Percentiles rank a stretch among this genome's conserved stretches.
phyloP scores from a whole-genome alignment of 2,888 invertebrate species.

The Abrostola triplasia region DNA sequence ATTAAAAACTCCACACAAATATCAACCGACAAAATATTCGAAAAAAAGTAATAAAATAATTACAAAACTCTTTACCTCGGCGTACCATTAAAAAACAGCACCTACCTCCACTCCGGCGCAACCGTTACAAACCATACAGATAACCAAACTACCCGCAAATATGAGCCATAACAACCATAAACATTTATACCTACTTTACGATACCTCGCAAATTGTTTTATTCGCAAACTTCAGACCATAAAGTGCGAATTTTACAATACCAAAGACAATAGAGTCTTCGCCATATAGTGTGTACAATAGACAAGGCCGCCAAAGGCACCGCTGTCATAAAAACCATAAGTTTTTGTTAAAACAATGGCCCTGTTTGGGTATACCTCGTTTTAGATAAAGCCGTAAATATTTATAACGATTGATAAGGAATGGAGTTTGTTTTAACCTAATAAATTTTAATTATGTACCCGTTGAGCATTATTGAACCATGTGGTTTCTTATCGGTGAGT shows the following conservation, averaged over 20 bases:
- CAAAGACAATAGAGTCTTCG: slow-evolving; percentile 43
- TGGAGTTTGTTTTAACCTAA: slow-evolving; percentile 21
- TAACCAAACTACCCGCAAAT: slow-evolving; percentile 33
- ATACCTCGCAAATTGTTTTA: slow-evolving; percentile 53
- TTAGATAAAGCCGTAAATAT: slow-evolving; percentile 41
- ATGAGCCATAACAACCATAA: slow-evolving; percentile 27
- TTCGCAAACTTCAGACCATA: slow-evolving; percentile 56
- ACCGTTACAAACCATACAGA: slow-evolving; percentile 31
- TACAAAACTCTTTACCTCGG: slow-evolving; percentile 35
- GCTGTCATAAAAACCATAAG: slow-evolving; percentile 54
- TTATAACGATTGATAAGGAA: slow-evolving; percentile 39
- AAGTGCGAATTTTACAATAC: slow-evolving; percentile 45
- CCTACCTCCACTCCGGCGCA: slow-evolving; percentile 9
- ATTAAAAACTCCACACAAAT: slow-evolving; percentile 12
- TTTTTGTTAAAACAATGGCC: slow-evolving; percentile 51
- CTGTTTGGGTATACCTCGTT: slow-evolving; percentile 49
- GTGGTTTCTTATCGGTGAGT: slow-evolving; percentile 15
- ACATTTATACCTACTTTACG: slow-evolving; percentile 45
- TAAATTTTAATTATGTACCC: slow-evolving; percentile 28
- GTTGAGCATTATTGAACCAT: slow-evolving; percentile 10
- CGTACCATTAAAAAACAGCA: neutral
- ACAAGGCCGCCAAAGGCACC: slow-evolving; percentile 63
- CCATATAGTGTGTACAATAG: slow-evolving; percentile 53
- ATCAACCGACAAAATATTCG: slow-evolving; percentile 1
- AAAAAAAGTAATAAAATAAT: slow-evolving; percentile 37